A percentile compares a stretch with the other conserved stretches of the same genome.
These are phyloP conservation scores for Protonibea diacanthus DNA, from an alignment of 2,797 vertebrate genomes.

Conservation along the genomic window DNA sequence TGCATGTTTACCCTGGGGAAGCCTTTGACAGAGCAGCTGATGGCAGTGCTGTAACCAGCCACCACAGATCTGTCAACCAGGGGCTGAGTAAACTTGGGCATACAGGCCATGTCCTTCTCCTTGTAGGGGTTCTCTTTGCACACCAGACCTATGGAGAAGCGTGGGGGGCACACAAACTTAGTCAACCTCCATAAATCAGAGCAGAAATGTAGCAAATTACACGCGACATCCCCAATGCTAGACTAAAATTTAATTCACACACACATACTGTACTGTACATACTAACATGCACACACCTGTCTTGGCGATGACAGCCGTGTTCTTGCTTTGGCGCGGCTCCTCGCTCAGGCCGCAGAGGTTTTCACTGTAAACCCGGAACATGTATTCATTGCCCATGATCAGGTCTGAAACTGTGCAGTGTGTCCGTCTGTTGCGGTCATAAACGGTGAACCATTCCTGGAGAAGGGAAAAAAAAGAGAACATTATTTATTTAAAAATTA, in stretches of 20 bases:
- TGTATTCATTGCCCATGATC: constrained; percentile 93
- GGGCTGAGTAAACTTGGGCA: constrained; percentile 91
- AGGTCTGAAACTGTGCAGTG: constrained; percentile 91
- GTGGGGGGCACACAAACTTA: constrained; percentile 1
- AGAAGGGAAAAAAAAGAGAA: not conserved
- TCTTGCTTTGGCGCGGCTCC: constrained; percentile 84
- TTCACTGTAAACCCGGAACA: constrained; percentile 91
- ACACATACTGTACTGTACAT: not conserved
- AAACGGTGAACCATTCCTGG: constrained; percentile 93
- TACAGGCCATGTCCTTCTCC: constrained; percentile 87
- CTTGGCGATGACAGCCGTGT: constrained; percentile 89
- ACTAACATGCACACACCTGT: constrained; percentile 76
- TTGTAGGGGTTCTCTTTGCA: constrained; percentile 79
- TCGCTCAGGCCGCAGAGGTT: constrained; percentile 92
- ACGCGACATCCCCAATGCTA: not conserved
- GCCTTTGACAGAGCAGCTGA: constrained; percentile 91
- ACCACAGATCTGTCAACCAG: constrained; percentile 89
- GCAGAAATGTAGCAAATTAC: constrained; percentile 6
- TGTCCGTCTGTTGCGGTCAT: constrained; percentile 89
- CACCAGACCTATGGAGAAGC: constrained; percentile 77
- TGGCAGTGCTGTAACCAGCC: constrained; percentile 90
- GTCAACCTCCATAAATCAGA: constrained; percentile 24
- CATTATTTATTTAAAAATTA: not conserved
- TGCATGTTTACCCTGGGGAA: constrained; percentile 87
- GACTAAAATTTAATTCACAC: too few relatives aligned